Evolutionary conservation across 2,888 invertebrate genomes (phyloP).

Genomic region (Athrips mouffetella): DNA sequence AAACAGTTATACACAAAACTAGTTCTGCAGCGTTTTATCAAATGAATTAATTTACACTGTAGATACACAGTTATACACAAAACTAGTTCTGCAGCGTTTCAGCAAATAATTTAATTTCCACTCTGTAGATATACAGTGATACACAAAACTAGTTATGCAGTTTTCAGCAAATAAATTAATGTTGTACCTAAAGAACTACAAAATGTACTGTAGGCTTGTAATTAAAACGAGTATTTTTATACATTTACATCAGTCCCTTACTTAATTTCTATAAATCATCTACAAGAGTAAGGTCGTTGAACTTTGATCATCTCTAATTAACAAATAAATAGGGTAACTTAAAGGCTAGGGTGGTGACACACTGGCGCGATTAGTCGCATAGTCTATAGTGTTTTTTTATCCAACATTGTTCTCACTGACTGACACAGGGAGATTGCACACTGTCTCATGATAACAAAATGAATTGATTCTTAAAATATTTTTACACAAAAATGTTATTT

Average conservation of each 20-base stretch:
- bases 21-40: too few species aligned
- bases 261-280: constrained; percentile 61
- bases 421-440: constrained; percentile 6
- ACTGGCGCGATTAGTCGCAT: constrained; percentile 8
- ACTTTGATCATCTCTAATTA: constrained; percentile 45
- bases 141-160: too few species aligned
- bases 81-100: too few species aligned
- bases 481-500: neutral
- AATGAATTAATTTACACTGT: too few species aligned
- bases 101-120: too few species aligned
- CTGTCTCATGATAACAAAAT: neutral
- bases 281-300: constrained; percentile 32
- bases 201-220: too few species aligned
- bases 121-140: too few species aligned
- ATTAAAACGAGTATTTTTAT: constrained; percentile 47
- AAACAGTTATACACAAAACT: too few species aligned
- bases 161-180: too few species aligned
- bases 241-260: constrained; percentile 73
- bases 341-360: constrained; percentile 30
- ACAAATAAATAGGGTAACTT: constrained; percentile 65
- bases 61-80: too few species aligned
- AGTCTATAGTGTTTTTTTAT: neutral
- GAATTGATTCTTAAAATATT: neutral
- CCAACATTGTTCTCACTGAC: neutral
- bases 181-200: too few species aligned